Evolutionary conservation across 2,888 invertebrate species (phyloP).

Genomic region (Heterodera filipjevi): DNA sequence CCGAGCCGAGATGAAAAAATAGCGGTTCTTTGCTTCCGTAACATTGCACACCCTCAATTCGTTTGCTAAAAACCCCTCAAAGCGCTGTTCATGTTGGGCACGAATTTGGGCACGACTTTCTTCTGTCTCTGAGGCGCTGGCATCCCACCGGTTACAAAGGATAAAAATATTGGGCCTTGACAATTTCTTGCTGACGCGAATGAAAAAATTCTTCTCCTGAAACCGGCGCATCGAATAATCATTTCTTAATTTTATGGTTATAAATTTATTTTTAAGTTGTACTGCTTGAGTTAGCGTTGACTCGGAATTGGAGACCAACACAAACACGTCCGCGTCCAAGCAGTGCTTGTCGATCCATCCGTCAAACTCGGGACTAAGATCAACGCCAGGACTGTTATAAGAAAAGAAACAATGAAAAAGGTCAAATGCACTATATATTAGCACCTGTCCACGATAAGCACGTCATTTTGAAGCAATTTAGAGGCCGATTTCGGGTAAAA

Average conservation of each 20-base stretch:
- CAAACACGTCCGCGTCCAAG: slow-evolving; percentile 97
- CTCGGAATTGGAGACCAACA: slow-evolving; percentile 96
- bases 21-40: slow-evolving; percentile 79
- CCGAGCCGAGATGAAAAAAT: slow-evolving; percentile 97
- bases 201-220: slow-evolving; percentile 98
- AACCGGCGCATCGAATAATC: slow-evolving; percentile 57
- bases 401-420: background rate
- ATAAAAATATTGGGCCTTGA: slow-evolving; percentile 99
- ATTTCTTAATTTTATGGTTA: background rate
- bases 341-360: slow-evolving; percentile 99
- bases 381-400: slow-evolving; percentile 85
- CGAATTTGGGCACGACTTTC: slow-evolving; percentile 66
- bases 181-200: slow-evolving; percentile 91
- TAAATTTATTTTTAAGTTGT: slow-evolving; percentile 65
- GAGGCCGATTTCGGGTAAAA: slow-evolving; percentile 95
- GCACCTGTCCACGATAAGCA: slow-evolving; percentile 86
- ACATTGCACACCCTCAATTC: slow-evolving; percentile 85
- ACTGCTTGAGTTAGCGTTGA: slow-evolving; percentile 97
- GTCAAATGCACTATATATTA: slow-evolving; percentile 2
- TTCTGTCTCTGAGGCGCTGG: slow-evolving; percentile 89
- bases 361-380: slow-evolving; percentile 94
- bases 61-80: slow-evolving; percentile 88
- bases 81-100: slow-evolving; percentile 91
- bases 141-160: slow-evolving; percentile 98
- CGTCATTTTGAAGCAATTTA: slow-evolving; percentile 89